Evolutionary conservation across 2,113 vertebrate species (phyloP), one percentile per base, ranked within the genome.

Genomic region (cattle (Bos taurus)): DNA sequence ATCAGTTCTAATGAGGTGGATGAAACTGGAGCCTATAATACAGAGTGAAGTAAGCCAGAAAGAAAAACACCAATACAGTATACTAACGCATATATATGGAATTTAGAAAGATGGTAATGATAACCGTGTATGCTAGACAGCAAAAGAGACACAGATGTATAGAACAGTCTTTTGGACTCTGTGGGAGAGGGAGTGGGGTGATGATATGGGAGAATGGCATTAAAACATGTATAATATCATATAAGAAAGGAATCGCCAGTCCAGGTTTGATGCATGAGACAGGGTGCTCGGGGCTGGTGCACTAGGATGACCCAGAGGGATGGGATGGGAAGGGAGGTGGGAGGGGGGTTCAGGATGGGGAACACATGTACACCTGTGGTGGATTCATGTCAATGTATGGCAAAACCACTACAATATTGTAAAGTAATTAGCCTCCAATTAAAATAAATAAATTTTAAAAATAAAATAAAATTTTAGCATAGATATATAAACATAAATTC

Each of bases 171-270:
- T 67, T n/a, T n/a, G 62, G 33, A 67, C 62, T 67, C 59, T 62
- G 59, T 30, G 62, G 33, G 62, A 67, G 62, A 67, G 16, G 62
- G 62, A 0, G 8, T n/a, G 16, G 33, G 33, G 62, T 16, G 33
- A 67, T n/a, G 62, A 17, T 64, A 17, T 64, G 33, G 33, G 62
- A 19, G 62, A 9, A n/a, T 9, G 16, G 62, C 62, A 64, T 9
- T n/a, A 33, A 67, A 67, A n/a, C 62, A 64, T 64, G 62, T n/a
- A n/a, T n/a, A 67, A n/a, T 64, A 64, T 64, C 62, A 17, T 64
- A n/a, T 0, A 0, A n/a, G 62, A 64, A 64, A 33, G 2, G 2
- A 7, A n/a, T n/a, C 1, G 4, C 33, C 16, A 67, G 33, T n/a
- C 33, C 16, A 67, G 16, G 62, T n/a, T n/a, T 1, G 4, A n/a